Base-by-base conservation (phyloP, 2,797 vertebrate species). In the Sphaeramia orbicularis region DNA sequence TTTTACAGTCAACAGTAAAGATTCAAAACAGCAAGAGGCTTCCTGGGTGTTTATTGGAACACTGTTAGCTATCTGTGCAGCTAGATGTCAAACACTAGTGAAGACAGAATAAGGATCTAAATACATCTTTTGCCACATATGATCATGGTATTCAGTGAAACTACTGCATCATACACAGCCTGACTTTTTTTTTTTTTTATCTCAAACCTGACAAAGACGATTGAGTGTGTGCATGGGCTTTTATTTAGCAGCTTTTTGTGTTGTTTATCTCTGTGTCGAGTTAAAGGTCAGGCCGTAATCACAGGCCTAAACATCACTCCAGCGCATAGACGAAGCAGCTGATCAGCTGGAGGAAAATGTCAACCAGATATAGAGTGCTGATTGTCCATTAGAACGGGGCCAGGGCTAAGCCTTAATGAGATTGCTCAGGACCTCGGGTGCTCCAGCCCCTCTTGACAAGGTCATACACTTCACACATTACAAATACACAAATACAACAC, bases 201-300 rank as follows among this genome's bases (percentile, higher is more conserved):
- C 24, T 62, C 54, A 13, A 69, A 30, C 55, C 50, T 42, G 48
- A 59, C 13, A 40, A 42, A 21, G 40, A 51, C 9, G 55, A 60
- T 55, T 49, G 62, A 45, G 57, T 71, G 35, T 10, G 37, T 67
- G 58, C 37, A 8, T 2, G 6, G 49, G 35, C 59, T 65, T 60
- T 70, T 70, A 81, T 82, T 85, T 60, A 61, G 38, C 51, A 10
- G 57, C 37, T 77, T 81, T 80, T 76, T 76, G 45, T 64, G 72
- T 65, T 88, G 86, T 91, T 91, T 89, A 81, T 86, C 57, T 74
- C 47, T 0, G 30, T 77, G 80, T 83, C 30, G 65, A 71, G 55
- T 80, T 61, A 91, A 93, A 94, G 91, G 92, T 92, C 91, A 90
- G 52, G 58, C 62, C 45, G 37, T 89, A 92, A 92, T 93, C 89